These are phyloP conservation scores for Polyodon spathula DNA, from an alignment of 2,113 vertebrate genomes.

Conservation along the genomic window DNA sequence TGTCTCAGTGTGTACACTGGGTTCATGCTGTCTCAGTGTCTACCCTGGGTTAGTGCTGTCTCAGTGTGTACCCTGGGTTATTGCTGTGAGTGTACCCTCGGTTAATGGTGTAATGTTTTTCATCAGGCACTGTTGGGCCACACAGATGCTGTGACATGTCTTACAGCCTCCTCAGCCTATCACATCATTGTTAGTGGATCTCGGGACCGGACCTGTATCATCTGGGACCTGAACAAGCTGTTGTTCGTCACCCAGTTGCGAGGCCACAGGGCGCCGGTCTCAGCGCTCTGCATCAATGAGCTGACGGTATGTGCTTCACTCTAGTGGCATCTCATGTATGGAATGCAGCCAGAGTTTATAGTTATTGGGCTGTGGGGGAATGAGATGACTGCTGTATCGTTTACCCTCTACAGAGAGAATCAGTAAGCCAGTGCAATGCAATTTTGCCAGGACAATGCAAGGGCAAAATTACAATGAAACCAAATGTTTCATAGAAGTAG, in stretches of 20 bases:
- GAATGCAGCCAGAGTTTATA: background rate
- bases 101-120: background rate
- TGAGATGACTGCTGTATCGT: background rate
- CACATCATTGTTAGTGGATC: constrained; percentile 94
- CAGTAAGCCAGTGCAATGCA: too few relatives aligned
- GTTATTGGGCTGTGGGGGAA: background rate
- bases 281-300: constrained; percentile 93
- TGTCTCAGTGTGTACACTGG: too few relatives aligned
- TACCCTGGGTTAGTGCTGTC: too few relatives aligned
- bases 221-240: constrained; percentile 95
- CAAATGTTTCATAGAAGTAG: too few relatives aligned
- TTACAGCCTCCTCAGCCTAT: constrained; percentile 83
- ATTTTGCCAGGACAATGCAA: too few relatives aligned
- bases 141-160: constrained; percentile 84
- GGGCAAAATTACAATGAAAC: too few relatives aligned
- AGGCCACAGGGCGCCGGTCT: constrained; percentile 87
- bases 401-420: too few relatives aligned
- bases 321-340: background rate
- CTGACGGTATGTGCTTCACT: constrained; percentile 67
- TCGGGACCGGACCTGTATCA: constrained; percentile 91
- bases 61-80: background rate
- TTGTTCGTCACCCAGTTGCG: constrained; percentile 90
- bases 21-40: too few relatives aligned
- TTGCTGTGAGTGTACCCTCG: background rate
- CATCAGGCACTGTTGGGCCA: constrained; percentile 85